A percentile compares a stretch with the other conserved stretches of the same genome.
These are phyloP conservation scores for Bufo bufo DNA, from an alignment of 2,113 vertebrate species.

Conservation along the genomic window DNA sequence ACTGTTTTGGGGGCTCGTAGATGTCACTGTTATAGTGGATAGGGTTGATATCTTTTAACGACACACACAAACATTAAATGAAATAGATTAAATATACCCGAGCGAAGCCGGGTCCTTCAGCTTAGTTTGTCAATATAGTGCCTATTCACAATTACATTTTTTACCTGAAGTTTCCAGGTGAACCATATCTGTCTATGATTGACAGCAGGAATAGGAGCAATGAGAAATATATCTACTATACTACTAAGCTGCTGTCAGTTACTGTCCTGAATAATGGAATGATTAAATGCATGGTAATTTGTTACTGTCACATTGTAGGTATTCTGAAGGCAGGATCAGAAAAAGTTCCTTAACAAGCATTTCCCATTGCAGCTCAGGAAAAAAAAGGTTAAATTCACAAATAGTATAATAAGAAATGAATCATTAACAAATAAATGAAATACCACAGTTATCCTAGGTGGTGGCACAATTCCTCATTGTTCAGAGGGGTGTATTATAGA, in stretches of 20 bases:
- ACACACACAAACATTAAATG: too few species aligned
- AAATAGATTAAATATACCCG: too few species aligned
- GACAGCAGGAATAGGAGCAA: neutral
- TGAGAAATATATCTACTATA: slow-evolving; percentile 9
- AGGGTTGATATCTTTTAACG: too few species aligned
- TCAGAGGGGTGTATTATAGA: neutral
- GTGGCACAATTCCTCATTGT: neutral
- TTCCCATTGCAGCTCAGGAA: neutral
- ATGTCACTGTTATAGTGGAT: too few species aligned
- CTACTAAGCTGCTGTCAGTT: slow-evolving; percentile 21
- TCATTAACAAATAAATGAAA: neutral
- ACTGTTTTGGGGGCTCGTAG: too few species aligned
- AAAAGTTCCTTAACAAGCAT: slow-evolving; percentile 4
- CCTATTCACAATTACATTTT: neutral
- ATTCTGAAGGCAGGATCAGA: slow-evolving; percentile 10
- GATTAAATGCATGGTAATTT: neutral
- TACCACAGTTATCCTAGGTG: too few species aligned
- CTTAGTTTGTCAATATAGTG: too few species aligned
- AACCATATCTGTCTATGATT: neutral
- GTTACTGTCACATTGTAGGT: slow-evolving; percentile 10
- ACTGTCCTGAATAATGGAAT: slow-evolving; percentile 5
- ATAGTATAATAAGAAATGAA: neutral
- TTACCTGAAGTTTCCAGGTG: slow-evolving; percentile 7
- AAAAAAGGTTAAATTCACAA: neutral
- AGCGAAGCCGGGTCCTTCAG: too few species aligned